Evolutionary conservation across 1,140 invertebrate species (phyloP).

Genomic region (Pseudomyrmex concolor): DNA sequence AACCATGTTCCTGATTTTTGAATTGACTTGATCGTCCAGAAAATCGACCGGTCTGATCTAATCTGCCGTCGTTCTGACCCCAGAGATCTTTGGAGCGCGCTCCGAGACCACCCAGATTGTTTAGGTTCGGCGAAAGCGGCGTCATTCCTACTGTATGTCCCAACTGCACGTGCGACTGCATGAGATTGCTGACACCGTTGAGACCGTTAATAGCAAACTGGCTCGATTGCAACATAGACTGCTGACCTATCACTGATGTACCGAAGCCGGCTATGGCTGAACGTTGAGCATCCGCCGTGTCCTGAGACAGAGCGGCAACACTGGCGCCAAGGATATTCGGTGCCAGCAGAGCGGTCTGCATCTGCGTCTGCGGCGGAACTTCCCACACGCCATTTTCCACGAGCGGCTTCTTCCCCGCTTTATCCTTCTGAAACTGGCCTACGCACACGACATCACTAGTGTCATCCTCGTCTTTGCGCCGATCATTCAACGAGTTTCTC

Average conservation of each 20-base stretch:
- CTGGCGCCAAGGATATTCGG: slow-evolving; percentile 79
- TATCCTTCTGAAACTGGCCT: slow-evolving; percentile 82
- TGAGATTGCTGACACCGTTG: slow-evolving; percentile 77
- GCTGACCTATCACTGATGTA: slow-evolving; percentile 60
- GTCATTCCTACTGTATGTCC: slow-evolving; percentile 67
- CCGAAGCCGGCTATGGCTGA: slow-evolving; percentile 53
- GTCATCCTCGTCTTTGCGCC: slow-evolving; percentile 82
- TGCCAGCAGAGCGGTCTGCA: slow-evolving; percentile 81
- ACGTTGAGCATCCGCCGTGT: slow-evolving; percentile 66
- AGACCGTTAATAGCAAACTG: slow-evolving; percentile 81
- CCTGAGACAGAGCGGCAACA: slow-evolving; percentile 77
- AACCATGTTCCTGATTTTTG: slow-evolving; percentile 70
- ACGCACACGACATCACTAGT: slow-evolving; percentile 81
- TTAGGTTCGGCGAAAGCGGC: slow-evolving; percentile 52
- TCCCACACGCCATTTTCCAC: slow-evolving; percentile 83
- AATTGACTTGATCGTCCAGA: slow-evolving; percentile 73
- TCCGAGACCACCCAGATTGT: slow-evolving; percentile 31
- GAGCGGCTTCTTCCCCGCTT: slow-evolving; percentile 66
- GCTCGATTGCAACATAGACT: slow-evolving; percentile 69
- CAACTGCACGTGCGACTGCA: slow-evolving; percentile 75
- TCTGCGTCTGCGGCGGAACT: slow-evolving; percentile 82
- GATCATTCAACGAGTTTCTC: slow-evolving; percentile 68
- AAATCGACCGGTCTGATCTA: slow-evolving; percentile 73
- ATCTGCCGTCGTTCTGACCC: slow-evolving; percentile 70
- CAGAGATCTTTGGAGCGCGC: slow-evolving; percentile 70